These are phyloP conservation scores for Himalopsyche phryganea DNA, from an alignment of 1,140 invertebrate genomes.

Conservation along the genomic window DNA sequence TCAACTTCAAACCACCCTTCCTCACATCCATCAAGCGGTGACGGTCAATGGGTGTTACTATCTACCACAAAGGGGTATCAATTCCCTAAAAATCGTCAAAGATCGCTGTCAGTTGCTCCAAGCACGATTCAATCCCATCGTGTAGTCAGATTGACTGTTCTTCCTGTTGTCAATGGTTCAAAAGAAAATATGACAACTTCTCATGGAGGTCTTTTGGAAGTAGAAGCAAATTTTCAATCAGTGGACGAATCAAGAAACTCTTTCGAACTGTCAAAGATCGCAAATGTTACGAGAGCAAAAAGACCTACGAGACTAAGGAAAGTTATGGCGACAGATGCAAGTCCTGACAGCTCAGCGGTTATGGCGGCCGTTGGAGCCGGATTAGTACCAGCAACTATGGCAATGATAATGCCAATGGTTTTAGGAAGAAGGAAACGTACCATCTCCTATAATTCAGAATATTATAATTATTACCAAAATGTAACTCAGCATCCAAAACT, in stretches of 20 bases:
- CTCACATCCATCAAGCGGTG: conserved; percentile 59
- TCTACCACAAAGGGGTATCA: conserved; percentile 73
- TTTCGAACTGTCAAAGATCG: conserved; percentile 1
- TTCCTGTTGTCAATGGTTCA: conserved; percentile 60
- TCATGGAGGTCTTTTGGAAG: conserved; percentile 70
- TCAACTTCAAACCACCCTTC: conserved; percentile 44
- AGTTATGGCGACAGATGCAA: conserved; percentile 39
- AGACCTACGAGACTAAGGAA: conserved; percentile 40
- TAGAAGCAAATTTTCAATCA: conserved; percentile 64
- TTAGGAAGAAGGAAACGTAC: conserved; percentile 55
- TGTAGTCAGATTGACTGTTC: conserved; percentile 65
- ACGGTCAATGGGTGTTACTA: conserved; percentile 72
- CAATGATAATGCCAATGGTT: conserved; percentile 74
- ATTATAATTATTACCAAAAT: conserved; percentile 9
- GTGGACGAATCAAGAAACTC: conserved; percentile 59
- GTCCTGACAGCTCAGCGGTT: conserved; percentile 56
- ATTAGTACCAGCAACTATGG: conserved; percentile 74
- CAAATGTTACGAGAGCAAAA: conserved; percentile 11
- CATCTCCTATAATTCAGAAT: neutral
- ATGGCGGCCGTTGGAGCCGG: conserved; percentile 71
- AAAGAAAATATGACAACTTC: conserved; percentile 66
- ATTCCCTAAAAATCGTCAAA: conserved; percentile 49
- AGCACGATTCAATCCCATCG: conserved; percentile 48
- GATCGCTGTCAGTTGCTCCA: conserved; percentile 41
- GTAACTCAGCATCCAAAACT: conserved; percentile 28